Evolutionary conservation across 2,797 vertebrate species (phyloP).

Genomic region (Sebastes itinus): DNA sequence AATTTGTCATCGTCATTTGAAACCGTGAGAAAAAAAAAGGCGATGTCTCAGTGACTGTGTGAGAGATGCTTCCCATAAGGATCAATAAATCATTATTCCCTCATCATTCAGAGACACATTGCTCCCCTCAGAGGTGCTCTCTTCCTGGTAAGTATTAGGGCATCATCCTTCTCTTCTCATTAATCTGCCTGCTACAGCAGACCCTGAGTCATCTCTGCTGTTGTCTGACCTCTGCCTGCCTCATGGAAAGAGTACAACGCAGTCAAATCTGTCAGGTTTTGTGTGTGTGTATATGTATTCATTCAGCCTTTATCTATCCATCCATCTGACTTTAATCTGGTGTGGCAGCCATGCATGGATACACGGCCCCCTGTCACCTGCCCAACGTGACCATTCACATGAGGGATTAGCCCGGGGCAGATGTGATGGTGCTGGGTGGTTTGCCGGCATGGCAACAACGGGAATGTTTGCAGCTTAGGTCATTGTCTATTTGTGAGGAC

Average conservation of each 20-base stretch:
- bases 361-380: conserved; percentile 33
- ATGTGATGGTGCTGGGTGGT: background rate
- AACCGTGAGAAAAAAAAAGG: background rate
- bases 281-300: conserved; percentile 3
- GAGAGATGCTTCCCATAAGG: conserved; percentile 1
- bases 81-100: conserved; percentile 20
- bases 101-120: background rate
- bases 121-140: background rate
- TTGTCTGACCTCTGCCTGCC: conserved; percentile 17
- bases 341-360: conserved; percentile 33
- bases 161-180: conserved; percentile 10
- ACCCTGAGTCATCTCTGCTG: conserved; percentile 37
- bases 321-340: conserved; percentile 53
- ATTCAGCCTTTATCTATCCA: conserved; percentile 40
- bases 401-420: conserved; percentile 35
- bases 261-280: conserved; percentile 14
- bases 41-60: background rate
- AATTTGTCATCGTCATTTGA: background rate
- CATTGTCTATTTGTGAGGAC: background rate
- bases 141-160: background rate
- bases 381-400: conserved; percentile 48
- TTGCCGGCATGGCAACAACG: background rate
- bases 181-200: background rate
- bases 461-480: background rate
- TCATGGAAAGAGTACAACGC: background rate